phyloP scores from a whole-genome alignment of 2,888 invertebrate species.

The Nebria brevicollis region DNA sequence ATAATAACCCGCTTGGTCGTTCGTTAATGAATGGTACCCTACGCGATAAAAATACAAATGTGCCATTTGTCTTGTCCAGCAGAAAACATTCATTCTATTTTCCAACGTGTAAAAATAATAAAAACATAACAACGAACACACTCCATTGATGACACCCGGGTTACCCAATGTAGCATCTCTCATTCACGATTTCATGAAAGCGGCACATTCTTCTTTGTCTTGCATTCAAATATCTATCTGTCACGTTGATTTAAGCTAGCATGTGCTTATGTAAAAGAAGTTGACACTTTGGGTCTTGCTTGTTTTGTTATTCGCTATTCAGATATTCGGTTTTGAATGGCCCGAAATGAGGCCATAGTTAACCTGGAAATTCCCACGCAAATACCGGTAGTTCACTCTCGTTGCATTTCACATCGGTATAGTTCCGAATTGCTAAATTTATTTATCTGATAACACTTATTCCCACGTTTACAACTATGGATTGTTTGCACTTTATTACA shows the following conservation, averaged over 20 bases:
- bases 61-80: constrained; percentile 30
- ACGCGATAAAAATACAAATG: constrained; percentile 37
- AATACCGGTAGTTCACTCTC: background rate
- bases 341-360: background rate
- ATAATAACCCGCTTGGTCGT: constrained; percentile 25
- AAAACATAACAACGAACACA: constrained; percentile 15
- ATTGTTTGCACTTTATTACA: background rate
- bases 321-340: background rate
- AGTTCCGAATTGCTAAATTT: background rate
- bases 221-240: background rate
- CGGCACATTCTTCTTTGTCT: constrained; percentile 25
- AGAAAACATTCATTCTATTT: constrained; percentile 2
- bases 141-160: constrained; percentile 32
- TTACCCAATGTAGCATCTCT: constrained; percentile 34
- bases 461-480: background rate
- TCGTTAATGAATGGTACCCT: constrained; percentile 24
- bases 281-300: background rate
- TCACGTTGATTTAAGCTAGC: background rate
- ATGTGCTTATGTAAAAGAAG: background rate
- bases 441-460: background rate
- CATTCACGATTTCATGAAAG: constrained; percentile 34
- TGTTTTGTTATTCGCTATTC: background rate
- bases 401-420: background rate
- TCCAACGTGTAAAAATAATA: background rate
- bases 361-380: background rate